Evolutionary conservation across 37 sponge, comb jelly and placozoan species (phyloP).

Genomic region (Cliona cf. orientalis): DNA sequence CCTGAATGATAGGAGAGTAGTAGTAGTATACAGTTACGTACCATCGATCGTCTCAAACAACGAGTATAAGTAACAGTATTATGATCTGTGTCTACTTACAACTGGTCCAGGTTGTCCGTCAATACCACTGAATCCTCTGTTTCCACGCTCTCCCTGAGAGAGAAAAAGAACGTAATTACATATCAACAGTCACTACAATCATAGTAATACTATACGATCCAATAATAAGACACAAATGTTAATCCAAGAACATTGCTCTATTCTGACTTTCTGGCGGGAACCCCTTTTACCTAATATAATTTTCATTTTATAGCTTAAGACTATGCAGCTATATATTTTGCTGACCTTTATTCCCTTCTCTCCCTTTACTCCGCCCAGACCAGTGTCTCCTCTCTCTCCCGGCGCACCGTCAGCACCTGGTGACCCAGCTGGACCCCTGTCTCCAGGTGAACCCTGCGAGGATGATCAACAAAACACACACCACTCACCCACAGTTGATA

Average conservation of each 20-base stretch:
- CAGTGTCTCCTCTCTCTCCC: slow-evolving; percentile 61
- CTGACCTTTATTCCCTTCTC: slow-evolving; percentile 61
- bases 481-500: too few relatives aligned
- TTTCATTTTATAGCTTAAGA: too few relatives aligned
- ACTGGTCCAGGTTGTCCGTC: slow-evolving; percentile 43
- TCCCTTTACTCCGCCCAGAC: slow-evolving; percentile 60
- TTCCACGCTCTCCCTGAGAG: slow-evolving; percentile 48
- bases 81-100: slow-evolving; percentile 25
- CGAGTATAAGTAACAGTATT: not conserved
- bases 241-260: too few relatives aligned
- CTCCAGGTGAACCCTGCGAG: slow-evolving; percentile 57
- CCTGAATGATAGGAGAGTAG: not conserved
- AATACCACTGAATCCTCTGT: slow-evolving; percentile 21
- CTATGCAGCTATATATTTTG: too few relatives aligned
- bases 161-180: not conserved
- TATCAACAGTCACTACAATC: too few relatives aligned
- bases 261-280: too few relatives aligned
- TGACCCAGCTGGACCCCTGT: slow-evolving; percentile 50
- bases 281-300: too few relatives aligned
- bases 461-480: too few relatives aligned
- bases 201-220: too few relatives aligned
- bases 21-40: not conserved
- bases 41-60: not conserved
- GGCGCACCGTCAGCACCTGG: slow-evolving; percentile 62
- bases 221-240: too few relatives aligned